A percentile compares a stretch with the other conserved stretches of the same genome.
Evolutionary conservation across 2,888 invertebrate genomes (phyloP).

Genomic region (Pyrrhia umbra): DNA sequence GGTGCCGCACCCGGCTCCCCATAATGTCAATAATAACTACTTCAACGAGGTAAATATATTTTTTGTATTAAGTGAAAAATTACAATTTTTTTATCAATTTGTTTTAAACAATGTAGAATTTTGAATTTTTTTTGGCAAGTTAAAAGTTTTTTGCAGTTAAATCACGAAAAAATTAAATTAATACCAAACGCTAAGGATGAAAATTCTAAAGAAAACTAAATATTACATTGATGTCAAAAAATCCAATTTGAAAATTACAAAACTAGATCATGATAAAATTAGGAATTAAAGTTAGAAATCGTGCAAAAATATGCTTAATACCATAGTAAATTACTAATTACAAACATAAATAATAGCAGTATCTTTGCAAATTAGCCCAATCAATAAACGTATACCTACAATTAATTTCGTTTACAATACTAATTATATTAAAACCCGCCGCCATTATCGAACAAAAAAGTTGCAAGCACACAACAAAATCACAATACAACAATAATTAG

Average conservation of each 20-base stretch:
- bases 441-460: slow-evolving; percentile 40
- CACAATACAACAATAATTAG: slow-evolving; percentile 61
- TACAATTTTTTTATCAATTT: neutral
- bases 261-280: neutral
- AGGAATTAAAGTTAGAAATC: neutral
- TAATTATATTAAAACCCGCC: slow-evolving; percentile 44
- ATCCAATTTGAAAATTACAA: slow-evolving; percentile 8
- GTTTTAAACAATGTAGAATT: neutral
- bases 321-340: slow-evolving; percentile 2
- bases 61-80: slow-evolving; percentile 16
- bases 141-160: too few relatives aligned
- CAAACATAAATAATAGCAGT: slow-evolving; percentile 10
- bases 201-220: too few relatives aligned
- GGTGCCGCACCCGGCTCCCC: slow-evolving; percentile 82
- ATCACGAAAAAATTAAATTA: neutral
- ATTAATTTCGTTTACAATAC: slow-evolving; percentile 39
- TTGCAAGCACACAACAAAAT: slow-evolving; percentile 35
- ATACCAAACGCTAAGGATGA: too few relatives aligned
- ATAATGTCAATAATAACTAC: slow-evolving; percentile 85
- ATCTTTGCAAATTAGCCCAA: slow-evolving; percentile 19
- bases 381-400: slow-evolving; percentile 32
- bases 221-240: too few relatives aligned
- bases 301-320: neutral
- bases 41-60: slow-evolving; percentile 84
- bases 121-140: too few relatives aligned